These are phyloP conservation scores for Phyllotis vaccarum DNA, from an alignment of 2,797 vertebrate genomes.

Conservation along the genomic window DNA sequence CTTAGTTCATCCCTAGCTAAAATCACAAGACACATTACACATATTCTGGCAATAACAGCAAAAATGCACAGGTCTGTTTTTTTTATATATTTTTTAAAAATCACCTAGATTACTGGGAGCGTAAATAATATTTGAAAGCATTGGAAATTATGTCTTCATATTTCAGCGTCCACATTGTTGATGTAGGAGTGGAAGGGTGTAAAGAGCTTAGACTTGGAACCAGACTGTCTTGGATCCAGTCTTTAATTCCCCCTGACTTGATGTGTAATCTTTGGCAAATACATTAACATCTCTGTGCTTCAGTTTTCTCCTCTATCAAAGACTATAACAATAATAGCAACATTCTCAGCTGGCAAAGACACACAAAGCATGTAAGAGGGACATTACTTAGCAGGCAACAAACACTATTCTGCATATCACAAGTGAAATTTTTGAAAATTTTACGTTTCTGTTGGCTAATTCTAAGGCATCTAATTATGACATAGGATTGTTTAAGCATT, in stretches of 20 bases:
- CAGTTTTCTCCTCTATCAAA: constrained; percentile 59
- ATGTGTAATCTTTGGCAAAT: constrained; percentile 48
- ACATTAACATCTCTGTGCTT: constrained; percentile 38
- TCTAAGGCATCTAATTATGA: background rate
- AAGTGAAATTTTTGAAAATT: constrained; percentile 40
- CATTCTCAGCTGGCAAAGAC: background rate
- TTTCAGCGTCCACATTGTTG: constrained; percentile 72
- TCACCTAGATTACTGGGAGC: constrained; percentile 75
- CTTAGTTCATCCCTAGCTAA: background rate
- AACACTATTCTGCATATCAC: background rate
- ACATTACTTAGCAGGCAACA: background rate
- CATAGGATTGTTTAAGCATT: background rate
- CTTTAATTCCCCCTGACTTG: background rate
- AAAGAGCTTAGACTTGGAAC: constrained; percentile 23
- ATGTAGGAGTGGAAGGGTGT: constrained; percentile 38
- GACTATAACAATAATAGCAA: constrained; percentile 9
- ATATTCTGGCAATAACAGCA: constrained; percentile 65
- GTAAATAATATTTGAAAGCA: constrained; percentile 77
- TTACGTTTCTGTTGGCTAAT: constrained; percentile 4
- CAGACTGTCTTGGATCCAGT: constrained; percentile 52
- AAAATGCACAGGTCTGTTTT: constrained; percentile 70
- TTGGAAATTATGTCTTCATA: constrained; percentile 72
- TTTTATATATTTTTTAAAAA: constrained; percentile 79
- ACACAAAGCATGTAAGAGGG: background rate
- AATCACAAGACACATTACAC: constrained; percentile 50